phyloP scores from a whole-genome alignment of 2,113 vertebrate genomes.

The Chrysemys picta region DNA sequence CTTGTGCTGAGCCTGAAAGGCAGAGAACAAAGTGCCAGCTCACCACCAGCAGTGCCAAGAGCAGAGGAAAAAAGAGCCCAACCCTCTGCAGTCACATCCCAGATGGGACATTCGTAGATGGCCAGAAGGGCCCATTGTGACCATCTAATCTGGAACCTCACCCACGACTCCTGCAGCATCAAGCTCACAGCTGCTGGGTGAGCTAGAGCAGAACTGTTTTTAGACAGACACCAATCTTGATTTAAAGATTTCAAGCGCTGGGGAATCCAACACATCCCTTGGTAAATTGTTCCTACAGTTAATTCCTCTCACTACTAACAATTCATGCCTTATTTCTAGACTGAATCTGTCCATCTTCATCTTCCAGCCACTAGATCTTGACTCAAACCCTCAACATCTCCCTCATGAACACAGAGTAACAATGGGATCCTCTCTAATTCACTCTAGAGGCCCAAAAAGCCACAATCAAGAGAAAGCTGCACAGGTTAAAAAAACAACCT shows the following conservation, averaged over 20 bases:
- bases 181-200: background rate
- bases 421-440: background rate
- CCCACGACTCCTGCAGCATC: background rate
- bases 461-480: background rate
- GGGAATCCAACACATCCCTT: background rate
- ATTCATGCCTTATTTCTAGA: background rate
- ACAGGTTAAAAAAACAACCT: background rate
- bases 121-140: background rate
- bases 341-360: background rate
- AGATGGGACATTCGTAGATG: background rate
- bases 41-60: background rate
- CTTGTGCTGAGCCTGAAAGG: conserved; percentile 94
- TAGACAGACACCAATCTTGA: background rate
- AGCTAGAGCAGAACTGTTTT: background rate
- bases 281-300: background rate
- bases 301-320: background rate
- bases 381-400: background rate
- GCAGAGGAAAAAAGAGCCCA: background rate
- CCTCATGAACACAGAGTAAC: background rate
- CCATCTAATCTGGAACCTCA: background rate
- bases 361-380: background rate
- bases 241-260: no score
- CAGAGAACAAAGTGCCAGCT: background rate
- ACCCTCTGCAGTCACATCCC: background rate
- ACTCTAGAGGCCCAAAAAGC: background rate